These are phyloP conservation scores for Sphyrna mokarran DNA, from an alignment of 2,113 vertebrate species.

Conservation along the genomic window DNA sequence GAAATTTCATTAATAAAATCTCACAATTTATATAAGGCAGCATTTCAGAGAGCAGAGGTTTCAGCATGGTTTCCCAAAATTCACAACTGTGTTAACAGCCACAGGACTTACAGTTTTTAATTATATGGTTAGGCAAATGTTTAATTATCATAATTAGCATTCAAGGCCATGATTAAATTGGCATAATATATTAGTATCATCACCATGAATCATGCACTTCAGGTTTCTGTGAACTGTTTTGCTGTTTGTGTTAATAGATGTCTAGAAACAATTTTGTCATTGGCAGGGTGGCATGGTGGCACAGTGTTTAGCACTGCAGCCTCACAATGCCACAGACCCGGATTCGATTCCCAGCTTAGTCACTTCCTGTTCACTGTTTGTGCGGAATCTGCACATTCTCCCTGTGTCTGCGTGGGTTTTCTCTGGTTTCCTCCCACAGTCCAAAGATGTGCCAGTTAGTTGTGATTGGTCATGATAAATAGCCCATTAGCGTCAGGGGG, in stretches of 20 bases:
- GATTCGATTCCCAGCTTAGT: too few relatives aligned
- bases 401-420: too few relatives aligned
- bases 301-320: too few relatives aligned
- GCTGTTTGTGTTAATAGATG: neutral
- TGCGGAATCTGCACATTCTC: too few relatives aligned
- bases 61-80: neutral
- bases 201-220: neutral
- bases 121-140: neutral
- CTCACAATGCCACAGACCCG: too few relatives aligned
- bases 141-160: slow-evolving; percentile 23
- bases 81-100: slow-evolving; percentile 2
- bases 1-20: neutral
- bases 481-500: too few relatives aligned
- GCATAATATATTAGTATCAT: neutral
- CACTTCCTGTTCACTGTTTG: too few relatives aligned
- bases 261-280: neutral
- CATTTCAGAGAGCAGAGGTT: neutral
- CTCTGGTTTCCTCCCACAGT: too few relatives aligned
- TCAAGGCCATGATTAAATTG: slow-evolving; percentile 7
- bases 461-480: too few relatives aligned
- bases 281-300: neutral
- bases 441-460: too few relatives aligned
- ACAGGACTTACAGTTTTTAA: slow-evolving; percentile 22
- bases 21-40: neutral
- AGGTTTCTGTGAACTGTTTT: neutral